Conservation (phyloP, 2,797 vertebrate genomes). For the Coregonus suidteri region DNA sequence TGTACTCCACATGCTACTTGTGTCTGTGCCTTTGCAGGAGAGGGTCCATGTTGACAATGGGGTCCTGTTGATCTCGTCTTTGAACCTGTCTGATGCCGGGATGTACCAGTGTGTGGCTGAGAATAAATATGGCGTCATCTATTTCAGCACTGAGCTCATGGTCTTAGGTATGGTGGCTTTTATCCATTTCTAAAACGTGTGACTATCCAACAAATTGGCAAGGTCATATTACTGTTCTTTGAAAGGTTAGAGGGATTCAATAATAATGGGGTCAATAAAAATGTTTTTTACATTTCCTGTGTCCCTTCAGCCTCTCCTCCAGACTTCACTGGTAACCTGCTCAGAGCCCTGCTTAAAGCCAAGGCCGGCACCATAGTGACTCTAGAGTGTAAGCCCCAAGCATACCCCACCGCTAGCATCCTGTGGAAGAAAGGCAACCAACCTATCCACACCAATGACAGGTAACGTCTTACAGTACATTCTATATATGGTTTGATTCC, state of each 20-base stretch:
- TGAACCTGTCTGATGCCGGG: slow-evolving; percentile 90
- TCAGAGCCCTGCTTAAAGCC: slow-evolving; percentile 87
- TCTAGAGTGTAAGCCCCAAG: slow-evolving; percentile 90
- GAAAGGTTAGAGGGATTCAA: slow-evolving; percentile 73
- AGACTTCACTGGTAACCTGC: slow-evolving; percentile 89
- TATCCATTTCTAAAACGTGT: slow-evolving; percentile 61
- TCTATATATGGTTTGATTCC: neutral
- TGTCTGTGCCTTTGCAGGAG: slow-evolving; percentile 77
- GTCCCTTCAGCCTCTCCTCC: slow-evolving; percentile 86
- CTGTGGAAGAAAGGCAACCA: slow-evolving; percentile 91
- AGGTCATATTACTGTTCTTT: slow-evolving; percentile 70
- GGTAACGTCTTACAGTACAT: slow-evolving; percentile 69
- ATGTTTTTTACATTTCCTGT: slow-evolving; percentile 37
- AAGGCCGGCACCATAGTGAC: slow-evolving; percentile 87
- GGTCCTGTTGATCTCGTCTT: slow-evolving; percentile 82
- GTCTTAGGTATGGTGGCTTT: slow-evolving; percentile 87
- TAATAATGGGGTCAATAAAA: slow-evolving; percentile 64
- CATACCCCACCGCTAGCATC: slow-evolving; percentile 85
- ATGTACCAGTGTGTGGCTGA: slow-evolving; percentile 97
- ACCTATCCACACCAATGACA: slow-evolving; percentile 84
- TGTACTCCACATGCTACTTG: slow-evolving; percentile 33
- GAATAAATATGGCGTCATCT: slow-evolving; percentile 93
- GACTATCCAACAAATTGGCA: slow-evolving; percentile 60
- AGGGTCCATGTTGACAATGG: slow-evolving; percentile 91
- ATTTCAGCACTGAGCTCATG: slow-evolving; percentile 90